Base-by-base conservation (phyloP, 2,113 vertebrate genomes). In the Ciconia boyciana region DNA sequence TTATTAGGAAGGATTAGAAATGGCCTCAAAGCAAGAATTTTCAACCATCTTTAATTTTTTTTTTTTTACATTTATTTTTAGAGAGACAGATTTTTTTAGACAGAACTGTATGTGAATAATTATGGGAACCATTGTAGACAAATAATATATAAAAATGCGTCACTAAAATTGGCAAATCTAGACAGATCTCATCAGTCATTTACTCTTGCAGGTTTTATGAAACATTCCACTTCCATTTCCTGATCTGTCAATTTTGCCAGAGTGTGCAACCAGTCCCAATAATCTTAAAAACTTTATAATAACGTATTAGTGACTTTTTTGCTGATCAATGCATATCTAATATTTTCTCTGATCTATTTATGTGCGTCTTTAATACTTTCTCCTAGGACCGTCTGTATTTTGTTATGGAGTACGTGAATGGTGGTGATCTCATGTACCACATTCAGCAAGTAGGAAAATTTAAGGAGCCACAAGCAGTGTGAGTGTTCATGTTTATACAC, bases 391-490 rank as follows among this genome's bases (percentile, higher is more conserved):
- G 99, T 11, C 98, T 99, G 32, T 99, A 99, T 97, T 99, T 99
- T 88, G 99, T 99, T 90, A 99, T 99, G 99, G 99, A 99, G 62
- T 99, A 99, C n/a, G 99, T 99, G 94, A 99, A 99, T 2, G 99
- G 99, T 10, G 99, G 99, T 51, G 99, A 99, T 83, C 99, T 99
- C 92, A 99, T 99, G 99, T 99, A 99, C 93, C 99, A 99, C 97
- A 99, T 99, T 77, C 99, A 99, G 94, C 99, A 99, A 97, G 99
- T 99, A 87, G 99, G 99, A 72, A 99, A 99, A 91, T 99, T 99
- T 96, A 99, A 99, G 97, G 99, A 99, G 95, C 99, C 99, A 15
- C 99, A 99, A 97, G 99, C 99, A 95, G 99, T 99, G 99, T 99
- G 98, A 99, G 99, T 97, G 79, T 86, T 75, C 51, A 11, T 32